Conservation (phyloP, 2,797 vertebrate genomes). For the Anguilla pacifica region DNA sequence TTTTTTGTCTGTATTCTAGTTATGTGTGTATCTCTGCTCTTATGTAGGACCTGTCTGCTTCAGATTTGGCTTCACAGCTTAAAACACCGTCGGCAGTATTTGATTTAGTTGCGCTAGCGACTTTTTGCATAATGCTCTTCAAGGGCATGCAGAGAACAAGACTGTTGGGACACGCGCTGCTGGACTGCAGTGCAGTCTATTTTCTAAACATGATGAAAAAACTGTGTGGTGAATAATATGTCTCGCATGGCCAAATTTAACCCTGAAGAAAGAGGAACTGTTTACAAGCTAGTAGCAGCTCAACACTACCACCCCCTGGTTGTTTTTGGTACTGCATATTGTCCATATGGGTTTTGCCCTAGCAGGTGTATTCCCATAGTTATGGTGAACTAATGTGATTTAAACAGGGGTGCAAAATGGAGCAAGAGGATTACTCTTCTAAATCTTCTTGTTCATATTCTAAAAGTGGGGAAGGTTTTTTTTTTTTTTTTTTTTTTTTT, state of each 20-base stretch:
- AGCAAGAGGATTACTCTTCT: not conserved
- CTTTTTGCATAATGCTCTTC: not conserved
- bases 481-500: too few relatives aligned
- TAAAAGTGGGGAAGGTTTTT: not conserved
- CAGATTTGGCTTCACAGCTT: not conserved
- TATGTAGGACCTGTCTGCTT: not conserved
- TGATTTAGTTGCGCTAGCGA: not conserved
- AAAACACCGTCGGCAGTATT: not conserved
- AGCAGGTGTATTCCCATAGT: not conserved
- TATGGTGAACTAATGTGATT: not conserved
- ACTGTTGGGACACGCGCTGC: not conserved
- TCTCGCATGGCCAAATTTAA: not conserved
- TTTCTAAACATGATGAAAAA: not conserved
- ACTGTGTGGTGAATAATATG: not conserved
- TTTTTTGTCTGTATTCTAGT: not conserved
- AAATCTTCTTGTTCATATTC: not conserved
- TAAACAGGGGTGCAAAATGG: not conserved
- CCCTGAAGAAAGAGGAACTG: not conserved
- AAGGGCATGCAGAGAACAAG: not conserved
- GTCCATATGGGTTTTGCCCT: not conserved
- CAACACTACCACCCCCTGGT: constrained; percentile 2
- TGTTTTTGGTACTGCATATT: constrained; percentile 2
- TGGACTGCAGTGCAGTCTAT: not conserved
- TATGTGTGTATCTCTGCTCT: not conserved
- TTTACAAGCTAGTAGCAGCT: not conserved